Evolutionary conservation across 1,140 invertebrate genomes (phyloP), one percentile per base, ranked within the genome.

Genomic region (Pentalonia nigronervosa): DNA sequence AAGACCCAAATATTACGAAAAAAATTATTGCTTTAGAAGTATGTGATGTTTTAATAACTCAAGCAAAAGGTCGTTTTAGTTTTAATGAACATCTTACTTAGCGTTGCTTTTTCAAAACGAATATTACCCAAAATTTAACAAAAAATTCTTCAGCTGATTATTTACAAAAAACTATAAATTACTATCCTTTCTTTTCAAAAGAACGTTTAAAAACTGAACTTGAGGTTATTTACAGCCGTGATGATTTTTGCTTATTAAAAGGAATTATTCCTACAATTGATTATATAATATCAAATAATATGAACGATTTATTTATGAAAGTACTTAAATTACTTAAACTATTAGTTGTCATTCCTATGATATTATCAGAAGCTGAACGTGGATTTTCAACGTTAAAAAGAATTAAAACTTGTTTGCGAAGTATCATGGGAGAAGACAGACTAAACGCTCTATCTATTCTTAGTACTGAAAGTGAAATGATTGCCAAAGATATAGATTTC

Each of bases 341-440:
- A 86, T 89, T 34, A 36, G 14, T 36, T 4, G 76, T 81, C 20
- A 81, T 81, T 34, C 76, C 14, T 0, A 81, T 83, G 81, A 83
- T 36, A 83, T 41, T 7, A 1, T 83, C 36, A 8, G 81, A 83
- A 83, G 36, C 81, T 83, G 94, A 94, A 94, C 94, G 93, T 36
- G 93, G 87, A 45, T 94, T 94, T 93, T 94, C 94, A 36, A 94
- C 94, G 25, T 87, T 94, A 45, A 94, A 94, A 91, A 93, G 93
- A 94, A 94, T 94, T 87, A 94, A 94, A 91, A 93, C 94, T 17
- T 94, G 91, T 88, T 89, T 94, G 41, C 47, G 93, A 88, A 94
- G 94, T 81, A 83, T 76, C 11, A 94, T 94, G 93, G 56, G 47
- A 48, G 90, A 48, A 91, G 94, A 94, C 20, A 86, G 93, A 90